phyloP scores from a whole-genome alignment of 1,140 invertebrate genomes.

The Andrena cerasifolii region DNA sequence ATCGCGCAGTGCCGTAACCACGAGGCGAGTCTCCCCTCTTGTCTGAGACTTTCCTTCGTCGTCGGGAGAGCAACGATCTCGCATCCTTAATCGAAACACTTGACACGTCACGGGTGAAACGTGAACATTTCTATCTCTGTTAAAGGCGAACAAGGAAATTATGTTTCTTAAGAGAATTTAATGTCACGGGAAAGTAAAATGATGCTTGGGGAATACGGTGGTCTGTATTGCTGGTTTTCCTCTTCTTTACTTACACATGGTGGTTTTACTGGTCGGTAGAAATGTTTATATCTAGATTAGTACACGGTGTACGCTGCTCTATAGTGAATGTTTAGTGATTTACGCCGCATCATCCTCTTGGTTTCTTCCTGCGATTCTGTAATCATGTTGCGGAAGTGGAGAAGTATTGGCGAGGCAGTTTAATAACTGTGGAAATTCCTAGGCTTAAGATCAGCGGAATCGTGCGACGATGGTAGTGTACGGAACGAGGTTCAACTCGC shows the following conservation, averaged over 20 bases:
- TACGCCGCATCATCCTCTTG: no score
- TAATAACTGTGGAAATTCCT: neutral
- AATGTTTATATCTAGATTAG: no score
- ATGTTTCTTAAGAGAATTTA: neutral
- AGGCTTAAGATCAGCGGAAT: neutral
- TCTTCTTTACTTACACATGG: neutral
- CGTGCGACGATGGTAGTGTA: conserved; percentile 18
- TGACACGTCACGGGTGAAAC: neutral
- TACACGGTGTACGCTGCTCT: no score
- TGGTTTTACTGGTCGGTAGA: no score
- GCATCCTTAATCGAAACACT: neutral
- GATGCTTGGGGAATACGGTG: neutral
- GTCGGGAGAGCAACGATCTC: neutral
- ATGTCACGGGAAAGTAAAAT: neutral
- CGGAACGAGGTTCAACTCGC: conserved; percentile 49
- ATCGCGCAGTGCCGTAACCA: conserved; percentile 67
- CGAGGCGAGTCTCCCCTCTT: fast-evolving
- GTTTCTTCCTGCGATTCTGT: no score
- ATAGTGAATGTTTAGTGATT: no score
- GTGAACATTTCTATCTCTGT: neutral
- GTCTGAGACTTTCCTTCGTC: neutral
- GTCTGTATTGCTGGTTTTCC: neutral
- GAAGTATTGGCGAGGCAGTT: neutral
- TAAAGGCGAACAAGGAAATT: neutral
- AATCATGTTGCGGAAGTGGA: no score